Evolutionary conservation across 2,888 invertebrate species (phyloP).

Genomic region (Tiphia femorata): DNA sequence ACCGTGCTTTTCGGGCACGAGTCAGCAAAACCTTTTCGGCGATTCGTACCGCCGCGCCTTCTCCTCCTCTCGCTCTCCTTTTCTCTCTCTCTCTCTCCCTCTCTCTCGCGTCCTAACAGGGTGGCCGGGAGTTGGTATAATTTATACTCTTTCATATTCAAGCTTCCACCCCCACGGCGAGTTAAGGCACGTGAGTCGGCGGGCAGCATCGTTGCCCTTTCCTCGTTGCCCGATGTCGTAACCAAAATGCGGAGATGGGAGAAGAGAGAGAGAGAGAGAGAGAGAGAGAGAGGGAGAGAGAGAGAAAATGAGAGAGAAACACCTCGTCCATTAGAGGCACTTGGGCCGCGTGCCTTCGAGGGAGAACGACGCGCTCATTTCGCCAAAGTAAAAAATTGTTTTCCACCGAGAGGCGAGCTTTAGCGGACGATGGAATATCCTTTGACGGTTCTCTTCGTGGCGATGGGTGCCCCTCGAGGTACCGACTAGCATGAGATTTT

Average conservation of each 20-base stretch:
- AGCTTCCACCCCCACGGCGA: conserved; percentile 24
- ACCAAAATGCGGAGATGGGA: background rate
- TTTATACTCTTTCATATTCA: conserved; percentile 64
- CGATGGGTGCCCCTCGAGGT: too few species aligned
- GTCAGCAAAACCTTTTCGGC: conserved; percentile 59
- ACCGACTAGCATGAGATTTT: too few species aligned
- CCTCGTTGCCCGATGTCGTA: too few species aligned
- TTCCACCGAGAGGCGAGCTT: too few species aligned
- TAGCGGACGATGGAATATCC: too few species aligned
- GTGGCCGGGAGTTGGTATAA: conserved; percentile 36
- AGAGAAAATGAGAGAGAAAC: background rate
- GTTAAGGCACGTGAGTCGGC: conserved; percentile 26
- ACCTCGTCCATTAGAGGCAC: too few species aligned
- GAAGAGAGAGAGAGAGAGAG: background rate
- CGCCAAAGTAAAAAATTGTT: too few species aligned
- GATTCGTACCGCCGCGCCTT: conserved; percentile 46
- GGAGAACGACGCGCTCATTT: too few species aligned
- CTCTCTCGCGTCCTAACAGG: too few species aligned
- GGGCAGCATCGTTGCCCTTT: conserved; percentile 3
- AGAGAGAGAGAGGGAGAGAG: background rate
- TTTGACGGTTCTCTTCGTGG: too few species aligned
- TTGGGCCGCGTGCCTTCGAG: too few species aligned
- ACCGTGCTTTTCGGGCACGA: conserved; percentile 23
- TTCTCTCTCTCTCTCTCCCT: too few species aligned
- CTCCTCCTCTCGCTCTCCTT: conserved; percentile 17